These are phyloP conservation scores for Naja naja DNA, from an alignment of 2,113 vertebrate genomes.

Conservation along the genomic window DNA sequence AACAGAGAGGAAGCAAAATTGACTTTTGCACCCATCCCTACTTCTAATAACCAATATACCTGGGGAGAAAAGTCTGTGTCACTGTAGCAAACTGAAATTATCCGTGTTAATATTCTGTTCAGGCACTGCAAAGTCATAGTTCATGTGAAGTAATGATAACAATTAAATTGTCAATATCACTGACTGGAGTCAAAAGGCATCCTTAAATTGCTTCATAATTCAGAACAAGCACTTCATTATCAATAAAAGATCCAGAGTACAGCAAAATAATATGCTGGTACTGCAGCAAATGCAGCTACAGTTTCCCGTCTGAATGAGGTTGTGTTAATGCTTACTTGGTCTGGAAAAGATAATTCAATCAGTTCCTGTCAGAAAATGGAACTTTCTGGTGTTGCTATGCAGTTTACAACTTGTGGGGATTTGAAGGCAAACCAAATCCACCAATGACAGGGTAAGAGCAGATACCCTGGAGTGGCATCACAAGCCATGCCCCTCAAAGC, in stretches of 20 bases:
- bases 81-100: background rate
- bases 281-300: background rate
- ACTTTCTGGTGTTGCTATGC: too few relatives aligned
- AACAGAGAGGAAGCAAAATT: background rate
- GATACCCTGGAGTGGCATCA: too few relatives aligned
- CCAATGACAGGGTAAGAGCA: too few relatives aligned
- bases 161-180: slow-evolving; percentile 44
- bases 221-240: slow-evolving; percentile 35
- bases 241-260: slow-evolving; percentile 37
- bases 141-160: slow-evolving; percentile 37
- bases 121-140: slow-evolving; percentile 38
- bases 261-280: slow-evolving; percentile 35
- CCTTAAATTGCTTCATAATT: slow-evolving; percentile 47
- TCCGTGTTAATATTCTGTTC: slow-evolving; percentile 34
- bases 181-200: slow-evolving; percentile 39
- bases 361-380: too few relatives aligned
- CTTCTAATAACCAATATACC: background rate
- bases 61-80: background rate
- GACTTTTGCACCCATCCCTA: background rate
- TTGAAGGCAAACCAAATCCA: too few relatives aligned
- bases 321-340: background rate
- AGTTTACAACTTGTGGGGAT: too few relatives aligned
- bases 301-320: background rate
- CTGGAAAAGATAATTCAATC: background rate
- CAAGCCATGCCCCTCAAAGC: too few relatives aligned